Percentiles rank a stretch among this genome's conserved stretches.
Evolutionary conservation across 2,888 invertebrate species (phyloP).

Genomic region (Dusona sp.): DNA sequence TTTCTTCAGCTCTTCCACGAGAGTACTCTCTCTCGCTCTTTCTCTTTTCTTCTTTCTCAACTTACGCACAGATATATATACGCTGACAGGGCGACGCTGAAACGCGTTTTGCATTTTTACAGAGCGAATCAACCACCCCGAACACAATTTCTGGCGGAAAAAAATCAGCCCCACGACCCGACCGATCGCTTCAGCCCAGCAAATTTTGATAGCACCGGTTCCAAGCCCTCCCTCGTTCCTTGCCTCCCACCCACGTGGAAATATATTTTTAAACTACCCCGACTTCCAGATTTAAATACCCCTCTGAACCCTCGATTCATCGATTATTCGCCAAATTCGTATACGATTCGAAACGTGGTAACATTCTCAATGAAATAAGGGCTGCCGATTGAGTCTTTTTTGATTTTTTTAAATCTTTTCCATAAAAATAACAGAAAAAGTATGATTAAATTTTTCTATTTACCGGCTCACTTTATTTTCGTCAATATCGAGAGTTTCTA

Average conservation of each 20-base stretch:
- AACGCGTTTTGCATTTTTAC: slow-evolving; percentile 82
- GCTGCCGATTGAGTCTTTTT: not conserved
- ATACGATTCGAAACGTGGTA: not conserved
- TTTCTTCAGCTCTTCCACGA: slow-evolving; percentile 51
- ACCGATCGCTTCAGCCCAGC: slow-evolving; percentile 28
- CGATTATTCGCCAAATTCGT: slow-evolving; percentile 9
- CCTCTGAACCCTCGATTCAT: slow-evolving; percentile 36
- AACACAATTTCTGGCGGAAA: slow-evolving; percentile 18
- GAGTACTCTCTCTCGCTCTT: not conserved
- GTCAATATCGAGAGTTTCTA: not conserved
- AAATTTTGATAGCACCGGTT: slow-evolving; percentile 47
- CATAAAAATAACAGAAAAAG: not conserved
- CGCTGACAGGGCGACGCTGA: slow-evolving; percentile 79
- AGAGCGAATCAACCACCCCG: slow-evolving; percentile 59
- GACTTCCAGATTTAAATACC: slow-evolving; percentile 63
- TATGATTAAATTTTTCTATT: not conserved
- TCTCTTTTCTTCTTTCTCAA: slow-evolving; percentile 63
- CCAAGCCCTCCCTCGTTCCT: slow-evolving; percentile 12
- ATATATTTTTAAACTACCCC: slow-evolving; percentile 58
- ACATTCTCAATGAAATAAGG: not conserved
- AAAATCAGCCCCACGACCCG: slow-evolving; percentile 43
- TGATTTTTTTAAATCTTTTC: not conserved
- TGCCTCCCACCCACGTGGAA: not conserved
- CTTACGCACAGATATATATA: slow-evolving; percentile 78
- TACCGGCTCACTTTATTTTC: not conserved